Base-by-base conservation (phyloP, 1,140 invertebrate genomes). In the Tetranychus urticae region DNA sequence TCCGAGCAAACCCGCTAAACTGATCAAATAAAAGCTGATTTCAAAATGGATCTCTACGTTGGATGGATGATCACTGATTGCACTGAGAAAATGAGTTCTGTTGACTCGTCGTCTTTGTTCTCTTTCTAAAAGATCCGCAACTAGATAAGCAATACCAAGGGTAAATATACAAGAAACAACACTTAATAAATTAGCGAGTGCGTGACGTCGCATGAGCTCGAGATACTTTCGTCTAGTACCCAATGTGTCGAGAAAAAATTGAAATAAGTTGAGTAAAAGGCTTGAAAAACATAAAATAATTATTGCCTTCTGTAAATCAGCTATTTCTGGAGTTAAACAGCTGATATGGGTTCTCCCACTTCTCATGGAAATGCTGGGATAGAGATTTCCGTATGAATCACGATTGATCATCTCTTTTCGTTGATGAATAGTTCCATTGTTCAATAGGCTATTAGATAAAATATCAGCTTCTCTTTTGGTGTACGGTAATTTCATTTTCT, bases 11-110 rank as follows among this genome's bases (percentile, higher is more conserved):
- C 66, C 66, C 31, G 66, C 64, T 31, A 61, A 45, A 45, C 63
- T 63, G 7, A 66, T 58, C 37, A 67, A 61, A 56, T 66, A 67
- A 57, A 66, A 67, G 52, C 64, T 64, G 10, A 66, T 36, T 46
- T 65, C 66, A 63, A 67, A 67, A 33, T 63, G 61, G 14, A 67
- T 48, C 60, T 67, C 64, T 7, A 66, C 58, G 3, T 56, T 39
- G 33, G 42, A 31, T 48, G 37, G 31, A 37, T 10, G 50, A 2
- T 57, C 52, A 36, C 35, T 50, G 10, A 6, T 42, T 10, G 5
- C 5, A 42, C 10, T 42, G 5, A 42, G 10, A 42, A 42, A 42
- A 42, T 42, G 39, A 42, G 39, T 10, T 42, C 10, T 42, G 39
- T 42, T 42, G 5, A 52, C 31, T 33, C 23, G 14, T 58, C 48